Conservation (phyloP, 2,888 invertebrate genomes). For the Eurytoma californica region DNA sequence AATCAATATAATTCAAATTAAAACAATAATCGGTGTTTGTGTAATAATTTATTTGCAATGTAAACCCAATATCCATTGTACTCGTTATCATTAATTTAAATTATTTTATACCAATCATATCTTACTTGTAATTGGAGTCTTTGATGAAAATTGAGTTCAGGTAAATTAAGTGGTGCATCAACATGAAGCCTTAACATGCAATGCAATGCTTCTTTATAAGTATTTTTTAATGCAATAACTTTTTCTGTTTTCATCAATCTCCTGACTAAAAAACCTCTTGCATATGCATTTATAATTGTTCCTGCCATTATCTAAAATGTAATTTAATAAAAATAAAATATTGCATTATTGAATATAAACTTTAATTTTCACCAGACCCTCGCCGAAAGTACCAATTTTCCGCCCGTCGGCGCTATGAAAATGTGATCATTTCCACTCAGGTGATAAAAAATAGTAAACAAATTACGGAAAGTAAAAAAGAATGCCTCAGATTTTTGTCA, state of each 20-base stretch:
- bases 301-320: slow-evolving; percentile 78
- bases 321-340: slow-evolving; percentile 13
- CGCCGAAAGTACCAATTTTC: no score
- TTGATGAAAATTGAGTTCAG: slow-evolving; percentile 84
- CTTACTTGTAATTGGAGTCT: slow-evolving; percentile 84
- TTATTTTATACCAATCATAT: no score
- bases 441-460: slow-evolving; percentile 13
- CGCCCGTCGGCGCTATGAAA: no score
- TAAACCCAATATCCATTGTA: no score
- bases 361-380: not conserved
- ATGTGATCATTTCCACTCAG: no score
- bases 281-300: slow-evolving; percentile 81
- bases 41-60: no score
- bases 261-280: slow-evolving; percentile 87
- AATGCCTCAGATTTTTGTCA: not conserved
- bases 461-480: not conserved
- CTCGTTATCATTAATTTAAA: no score
- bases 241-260: slow-evolving; percentile 88
- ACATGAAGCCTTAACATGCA: slow-evolving; percentile 86
- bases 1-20: no score
- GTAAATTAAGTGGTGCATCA: slow-evolving; percentile 74
- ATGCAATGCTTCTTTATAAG: slow-evolving; percentile 86
- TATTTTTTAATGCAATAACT: slow-evolving; percentile 86
- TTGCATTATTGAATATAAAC: not conserved
- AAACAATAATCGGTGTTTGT: no score